Percentiles rank a stretch among this genome's conserved stretches.
phyloP scores from a whole-genome alignment of 2,797 vertebrate genomes.

The Gymnothorax reevesii region DNA sequence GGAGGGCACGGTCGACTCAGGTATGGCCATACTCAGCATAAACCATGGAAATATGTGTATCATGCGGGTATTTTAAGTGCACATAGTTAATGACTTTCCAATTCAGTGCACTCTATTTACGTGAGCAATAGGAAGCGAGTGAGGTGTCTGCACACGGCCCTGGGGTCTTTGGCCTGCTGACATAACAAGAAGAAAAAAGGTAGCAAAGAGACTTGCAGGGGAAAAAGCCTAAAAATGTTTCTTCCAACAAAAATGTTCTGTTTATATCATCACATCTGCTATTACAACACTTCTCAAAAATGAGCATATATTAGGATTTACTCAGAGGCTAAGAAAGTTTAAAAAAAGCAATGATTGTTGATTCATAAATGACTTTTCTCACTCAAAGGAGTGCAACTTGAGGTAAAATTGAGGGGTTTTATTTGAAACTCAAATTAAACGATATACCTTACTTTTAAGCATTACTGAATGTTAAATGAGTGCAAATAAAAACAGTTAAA shows the following conservation, averaged over 20 bases:
- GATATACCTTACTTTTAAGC: neutral
- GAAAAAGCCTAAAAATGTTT: constrained; percentile 21
- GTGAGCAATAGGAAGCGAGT: too few relatives aligned
- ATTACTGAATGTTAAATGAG: neutral
- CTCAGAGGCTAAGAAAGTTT: neutral
- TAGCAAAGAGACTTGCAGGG: constrained; percentile 31
- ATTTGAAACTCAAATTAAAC: neutral
- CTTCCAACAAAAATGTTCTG: neutral
- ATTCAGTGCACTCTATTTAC: too few relatives aligned
- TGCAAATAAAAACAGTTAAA: neutral
- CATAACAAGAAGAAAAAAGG: constrained; percentile 34
- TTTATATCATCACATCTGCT: constrained; percentile 61
- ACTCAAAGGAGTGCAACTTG: neutral
- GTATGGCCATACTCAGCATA: too few relatives aligned
- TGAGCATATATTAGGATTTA: neutral
- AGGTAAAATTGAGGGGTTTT: neutral
- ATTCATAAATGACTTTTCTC: neutral
- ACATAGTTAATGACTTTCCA: too few relatives aligned
- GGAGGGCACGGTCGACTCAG: too few relatives aligned
- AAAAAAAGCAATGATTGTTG: neutral
- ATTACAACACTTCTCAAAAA: constrained; percentile 19
- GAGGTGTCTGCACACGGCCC: too few relatives aligned
- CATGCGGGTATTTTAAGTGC: too few relatives aligned
- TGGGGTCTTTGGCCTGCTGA: constrained; percentile 23
- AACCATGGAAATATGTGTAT: too few relatives aligned